These are phyloP conservation scores for Colinus virginianus DNA, from an alignment of 2,113 vertebrate species.

Conservation along the genomic window DNA sequence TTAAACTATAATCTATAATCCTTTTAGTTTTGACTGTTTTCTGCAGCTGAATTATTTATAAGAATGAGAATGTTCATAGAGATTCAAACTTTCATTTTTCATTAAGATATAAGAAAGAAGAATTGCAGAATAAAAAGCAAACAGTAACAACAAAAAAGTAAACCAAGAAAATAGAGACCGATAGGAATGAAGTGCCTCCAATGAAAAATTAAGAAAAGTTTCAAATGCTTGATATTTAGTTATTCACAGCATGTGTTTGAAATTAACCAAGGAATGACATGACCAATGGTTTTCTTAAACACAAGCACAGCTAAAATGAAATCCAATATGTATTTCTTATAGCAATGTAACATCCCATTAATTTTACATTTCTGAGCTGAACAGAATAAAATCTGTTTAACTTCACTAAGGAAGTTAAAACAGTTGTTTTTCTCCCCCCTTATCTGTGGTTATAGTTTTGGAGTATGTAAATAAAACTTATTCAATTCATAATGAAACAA, in stretches of 20 bases:
- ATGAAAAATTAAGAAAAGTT: neutral
- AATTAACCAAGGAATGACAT: neutral
- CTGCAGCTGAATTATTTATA: neutral
- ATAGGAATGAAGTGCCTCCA: neutral
- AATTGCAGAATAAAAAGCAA: neutral
- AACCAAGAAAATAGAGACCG: neutral
- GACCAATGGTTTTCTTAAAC: neutral
- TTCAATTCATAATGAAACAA: neutral
- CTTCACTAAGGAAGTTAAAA: neutral
- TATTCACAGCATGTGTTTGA: neutral
- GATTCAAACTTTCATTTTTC: neutral
- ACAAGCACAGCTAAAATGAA: neutral
- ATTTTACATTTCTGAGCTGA: neutral
- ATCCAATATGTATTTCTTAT: neutral
- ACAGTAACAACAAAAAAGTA: neutral
- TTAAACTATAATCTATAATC: neutral
- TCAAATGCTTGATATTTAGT: neutral
- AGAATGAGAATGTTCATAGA: neutral
- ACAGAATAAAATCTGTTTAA: neutral
- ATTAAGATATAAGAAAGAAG: neutral
- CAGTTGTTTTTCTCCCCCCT: neutral
- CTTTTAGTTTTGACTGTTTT: neutral
- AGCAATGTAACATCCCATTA: accelerated
- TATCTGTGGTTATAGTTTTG: neutral
- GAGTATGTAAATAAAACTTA: neutral